Evolutionary conservation across 53 echinoderm and acorn worm genomes (phyloP).

Genomic region (Antedon mediterranea): DNA sequence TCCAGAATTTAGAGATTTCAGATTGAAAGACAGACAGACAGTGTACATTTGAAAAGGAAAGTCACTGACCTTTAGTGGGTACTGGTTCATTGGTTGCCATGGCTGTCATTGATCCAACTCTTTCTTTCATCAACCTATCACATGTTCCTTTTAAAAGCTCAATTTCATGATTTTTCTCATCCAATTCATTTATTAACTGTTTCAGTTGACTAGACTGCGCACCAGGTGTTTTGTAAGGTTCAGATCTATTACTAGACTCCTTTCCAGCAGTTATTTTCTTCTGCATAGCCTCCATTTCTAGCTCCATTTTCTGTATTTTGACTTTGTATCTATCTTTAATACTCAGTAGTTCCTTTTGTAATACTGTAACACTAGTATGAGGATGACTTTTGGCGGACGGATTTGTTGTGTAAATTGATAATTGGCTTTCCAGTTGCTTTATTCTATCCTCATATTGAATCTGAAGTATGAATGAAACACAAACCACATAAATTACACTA

Average conservation of each 20-base stretch:
- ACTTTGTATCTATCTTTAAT: conserved; percentile 27
- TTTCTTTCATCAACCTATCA: conserved; percentile 59
- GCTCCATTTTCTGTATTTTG: conserved; percentile 28
- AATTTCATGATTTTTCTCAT: conserved; percentile 53
- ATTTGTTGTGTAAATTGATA: conserved; percentile 8
- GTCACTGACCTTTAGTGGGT: conserved; percentile 16
- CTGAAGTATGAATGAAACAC: conserved; percentile 15
- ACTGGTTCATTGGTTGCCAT: conserved; percentile 18
- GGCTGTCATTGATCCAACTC: conserved; percentile 9
- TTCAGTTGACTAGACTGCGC: neutral
- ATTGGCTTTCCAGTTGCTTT: conserved; percentile 39
- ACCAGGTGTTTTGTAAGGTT: neutral
- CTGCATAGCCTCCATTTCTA: conserved; percentile 49
- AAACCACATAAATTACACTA: too few species aligned
- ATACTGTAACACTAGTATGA: conserved; percentile 35
- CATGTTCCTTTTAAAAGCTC: conserved; percentile 68
- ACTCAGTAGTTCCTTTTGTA: conserved; percentile 40
- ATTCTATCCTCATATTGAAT: conserved; percentile 86
- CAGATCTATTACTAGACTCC: neutral
- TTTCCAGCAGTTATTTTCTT: conserved; percentile 7
- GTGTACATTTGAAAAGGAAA: too few species aligned
- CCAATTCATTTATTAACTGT: conserved; percentile 37
- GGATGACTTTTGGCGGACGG: conserved; percentile 9
- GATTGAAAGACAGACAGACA: too few species aligned
- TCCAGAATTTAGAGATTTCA: too few species aligned